phyloP scores from a whole-genome alignment of 2,113 vertebrate genomes.

The Asarcornis scutulata region DNA sequence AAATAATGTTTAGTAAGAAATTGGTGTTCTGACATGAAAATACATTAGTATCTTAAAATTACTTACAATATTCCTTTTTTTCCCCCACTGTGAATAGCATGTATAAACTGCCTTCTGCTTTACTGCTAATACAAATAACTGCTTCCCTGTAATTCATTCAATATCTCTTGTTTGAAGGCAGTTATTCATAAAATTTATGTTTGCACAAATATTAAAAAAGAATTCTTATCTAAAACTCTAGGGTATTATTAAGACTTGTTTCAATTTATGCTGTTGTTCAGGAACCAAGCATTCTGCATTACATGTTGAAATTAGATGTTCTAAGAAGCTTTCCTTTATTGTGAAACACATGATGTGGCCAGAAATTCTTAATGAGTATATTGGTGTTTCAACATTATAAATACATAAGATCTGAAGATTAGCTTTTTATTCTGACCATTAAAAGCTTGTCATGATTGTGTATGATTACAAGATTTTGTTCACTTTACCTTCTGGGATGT shows the following conservation, averaged over 20 bases:
- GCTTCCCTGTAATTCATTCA: neutral
- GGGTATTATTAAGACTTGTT: neutral
- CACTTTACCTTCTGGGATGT: conserved; percentile 26
- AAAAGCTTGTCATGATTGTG: conserved; percentile 19
- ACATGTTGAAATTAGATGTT: neutral
- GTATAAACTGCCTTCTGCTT: neutral
- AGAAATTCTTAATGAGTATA: conserved; percentile 33
- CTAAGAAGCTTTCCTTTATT: neutral
- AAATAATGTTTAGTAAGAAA: neutral
- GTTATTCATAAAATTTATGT: neutral
- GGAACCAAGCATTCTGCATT: neutral
- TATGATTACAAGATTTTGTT: conserved; percentile 43
- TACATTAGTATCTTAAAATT: neutral
- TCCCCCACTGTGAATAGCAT: neutral
- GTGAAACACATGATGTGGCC: neutral
- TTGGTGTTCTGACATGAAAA: neutral
- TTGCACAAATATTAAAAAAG: neutral
- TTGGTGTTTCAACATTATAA: conserved; percentile 33
- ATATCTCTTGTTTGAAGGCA: neutral
- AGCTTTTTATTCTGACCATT: conserved; percentile 31
- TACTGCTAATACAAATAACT: neutral
- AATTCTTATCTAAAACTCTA: neutral
- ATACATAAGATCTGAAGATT: conserved; percentile 24
- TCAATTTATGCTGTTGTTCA: neutral
- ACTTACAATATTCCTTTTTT: neutral